Percentiles rank a stretch among this genome's conserved stretches.
Evolutionary conservation across 2,888 invertebrate species (phyloP).

Genomic region (Drosophila sordidapex): DNA sequence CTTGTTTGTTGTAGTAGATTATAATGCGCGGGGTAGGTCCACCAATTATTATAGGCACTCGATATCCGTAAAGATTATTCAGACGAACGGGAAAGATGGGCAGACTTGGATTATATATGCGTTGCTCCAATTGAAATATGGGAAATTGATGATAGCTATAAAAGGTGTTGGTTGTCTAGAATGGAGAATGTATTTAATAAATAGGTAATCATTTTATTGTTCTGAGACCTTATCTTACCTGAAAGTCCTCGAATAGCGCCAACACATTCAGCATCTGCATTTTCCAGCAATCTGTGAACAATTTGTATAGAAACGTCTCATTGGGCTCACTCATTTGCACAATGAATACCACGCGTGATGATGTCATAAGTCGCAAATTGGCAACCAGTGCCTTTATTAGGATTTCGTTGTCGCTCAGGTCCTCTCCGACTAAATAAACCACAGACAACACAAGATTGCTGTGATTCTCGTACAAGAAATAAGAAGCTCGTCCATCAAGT

Average conservation of each 20-base stretch:
- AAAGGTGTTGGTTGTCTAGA: conserved; percentile 51
- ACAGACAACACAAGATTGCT: conserved; percentile 60
- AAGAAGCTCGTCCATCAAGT: conserved; percentile 63
- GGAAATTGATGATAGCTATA: conserved; percentile 77
- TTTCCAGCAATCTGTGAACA: conserved; percentile 71
- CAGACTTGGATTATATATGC: conserved; percentile 2
- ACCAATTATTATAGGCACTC: conserved; percentile 62
- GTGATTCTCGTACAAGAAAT: conserved; percentile 58
- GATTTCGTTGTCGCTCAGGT: conserved; percentile 42
- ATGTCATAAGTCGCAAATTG: conserved; percentile 70
- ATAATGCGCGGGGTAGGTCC: conserved; percentile 76
- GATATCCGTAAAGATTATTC: conserved; percentile 63
- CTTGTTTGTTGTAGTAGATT: conserved; percentile 48
- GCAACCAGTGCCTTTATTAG: conserved; percentile 60
- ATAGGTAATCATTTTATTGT: neutral
- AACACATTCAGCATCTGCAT: conserved; percentile 72
- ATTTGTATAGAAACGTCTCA: conserved; percentile 34
- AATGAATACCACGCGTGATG: conserved; percentile 72
- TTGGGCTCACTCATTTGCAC: conserved; percentile 38
- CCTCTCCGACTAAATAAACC: conserved; percentile 51
- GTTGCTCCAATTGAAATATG: conserved; percentile 59
- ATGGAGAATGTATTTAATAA: neutral
- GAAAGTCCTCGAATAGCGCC: conserved; percentile 64
- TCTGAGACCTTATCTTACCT: conserved; percentile 40
- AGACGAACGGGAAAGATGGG: conserved; percentile 68